phyloP scores from a whole-genome alignment of 2,888 invertebrate genomes.

The Prionchulus punctatus region DNA sequence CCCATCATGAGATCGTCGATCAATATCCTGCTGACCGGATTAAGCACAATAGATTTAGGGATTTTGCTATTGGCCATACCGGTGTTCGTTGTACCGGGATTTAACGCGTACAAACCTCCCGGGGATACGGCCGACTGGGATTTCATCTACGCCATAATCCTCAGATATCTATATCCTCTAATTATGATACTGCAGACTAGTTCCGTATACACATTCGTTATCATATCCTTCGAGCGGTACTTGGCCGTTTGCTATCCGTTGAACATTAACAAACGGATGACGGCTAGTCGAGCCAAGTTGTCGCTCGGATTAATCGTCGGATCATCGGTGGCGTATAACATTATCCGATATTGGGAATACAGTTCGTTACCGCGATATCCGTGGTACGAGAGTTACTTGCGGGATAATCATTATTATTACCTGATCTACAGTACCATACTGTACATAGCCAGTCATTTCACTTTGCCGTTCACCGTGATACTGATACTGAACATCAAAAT shows the following conservation, averaged over 20 bases:
- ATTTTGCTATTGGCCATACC: neutral
- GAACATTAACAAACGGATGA: neutral
- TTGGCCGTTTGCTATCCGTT: constrained; percentile 3
- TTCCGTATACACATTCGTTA: neutral
- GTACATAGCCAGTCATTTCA: neutral
- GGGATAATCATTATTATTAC: too few relatives aligned
- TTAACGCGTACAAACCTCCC: neutral
- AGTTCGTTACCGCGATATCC: neutral
- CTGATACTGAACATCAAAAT: neutral
- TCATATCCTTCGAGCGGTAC: neutral
- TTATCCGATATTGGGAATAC: constrained; percentile 9
- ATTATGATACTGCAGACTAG: neutral
- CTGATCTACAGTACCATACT: neutral
- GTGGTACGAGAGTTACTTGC: too few relatives aligned
- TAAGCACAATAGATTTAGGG: constrained; percentile 1
- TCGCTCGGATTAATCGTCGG: neutral
- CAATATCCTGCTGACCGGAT: constrained; percentile 5
- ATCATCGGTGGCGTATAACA: neutral
- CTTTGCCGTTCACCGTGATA: neutral
- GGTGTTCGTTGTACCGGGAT: neutral
- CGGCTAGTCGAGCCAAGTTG: neutral
- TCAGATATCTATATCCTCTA: neutral
- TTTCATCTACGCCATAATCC: too few relatives aligned
- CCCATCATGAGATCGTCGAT: constrained; percentile 8
- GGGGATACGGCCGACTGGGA: too few relatives aligned